These are phyloP conservation scores for Meiosimyza platycephala DNA, from an alignment of 2,888 invertebrate genomes.

Conservation along the genomic window DNA sequence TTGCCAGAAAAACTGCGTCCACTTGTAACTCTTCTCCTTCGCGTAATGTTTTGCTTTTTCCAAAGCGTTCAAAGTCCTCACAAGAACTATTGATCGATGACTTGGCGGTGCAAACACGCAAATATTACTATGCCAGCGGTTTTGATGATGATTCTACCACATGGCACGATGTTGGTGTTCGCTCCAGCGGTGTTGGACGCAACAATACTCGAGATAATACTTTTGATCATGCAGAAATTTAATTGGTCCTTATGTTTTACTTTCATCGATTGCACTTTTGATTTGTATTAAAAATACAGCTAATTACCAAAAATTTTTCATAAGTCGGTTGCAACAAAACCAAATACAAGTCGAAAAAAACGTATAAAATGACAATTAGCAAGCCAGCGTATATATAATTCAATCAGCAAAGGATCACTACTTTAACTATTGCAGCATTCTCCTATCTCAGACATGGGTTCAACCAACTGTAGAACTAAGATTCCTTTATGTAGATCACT, in stretches of 20 bases:
- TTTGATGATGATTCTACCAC: background rate
- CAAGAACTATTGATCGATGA: conserved; percentile 61
- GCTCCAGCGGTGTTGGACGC: conserved; percentile 16
- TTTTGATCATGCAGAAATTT: background rate
- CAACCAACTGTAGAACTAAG: no score
- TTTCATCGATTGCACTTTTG: no score
- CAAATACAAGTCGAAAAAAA: no score
- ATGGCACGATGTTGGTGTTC: conserved; percentile 4
- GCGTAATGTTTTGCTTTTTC: conserved; percentile 53
- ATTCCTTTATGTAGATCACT: no score
- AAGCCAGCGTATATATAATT: no score
- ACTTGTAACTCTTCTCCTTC: conserved; percentile 42
- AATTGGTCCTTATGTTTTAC: background rate
- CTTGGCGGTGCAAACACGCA: conserved; percentile 58
- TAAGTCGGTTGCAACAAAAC: no score
- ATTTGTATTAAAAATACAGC: no score
- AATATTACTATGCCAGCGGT: conserved; percentile 51
- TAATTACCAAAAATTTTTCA: no score
- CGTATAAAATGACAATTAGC: no score
- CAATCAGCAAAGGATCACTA: no score
- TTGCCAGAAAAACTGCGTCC: conserved; percentile 26
- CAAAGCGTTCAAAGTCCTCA: conserved; percentile 61
- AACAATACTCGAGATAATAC: background rate
- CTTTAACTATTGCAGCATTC: no score
- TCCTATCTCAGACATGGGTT: no score